Evolutionary conservation across 2,797 vertebrate genomes (phyloP).

Genomic region (Gorsachius magnificus): DNA sequence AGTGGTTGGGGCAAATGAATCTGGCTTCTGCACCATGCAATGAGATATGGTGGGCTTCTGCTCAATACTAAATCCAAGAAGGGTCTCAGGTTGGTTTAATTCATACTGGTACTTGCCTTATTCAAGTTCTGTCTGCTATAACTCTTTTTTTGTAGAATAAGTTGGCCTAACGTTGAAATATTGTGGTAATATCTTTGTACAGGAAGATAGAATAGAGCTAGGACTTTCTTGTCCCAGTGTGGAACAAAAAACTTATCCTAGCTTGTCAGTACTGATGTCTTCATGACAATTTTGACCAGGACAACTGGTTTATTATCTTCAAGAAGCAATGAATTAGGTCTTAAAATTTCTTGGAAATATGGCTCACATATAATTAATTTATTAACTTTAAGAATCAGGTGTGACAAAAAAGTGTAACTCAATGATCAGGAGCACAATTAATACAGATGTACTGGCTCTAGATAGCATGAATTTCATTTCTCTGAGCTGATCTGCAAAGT

Average conservation of each 20-base stretch:
- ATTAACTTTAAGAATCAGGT: background rate
- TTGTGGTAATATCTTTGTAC: background rate
- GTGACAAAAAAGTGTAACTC: background rate
- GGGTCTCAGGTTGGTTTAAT: background rate
- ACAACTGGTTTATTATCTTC: background rate
- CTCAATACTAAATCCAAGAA: background rate
- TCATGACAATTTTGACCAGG: background rate
- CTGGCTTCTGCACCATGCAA: background rate
- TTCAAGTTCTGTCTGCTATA: background rate
- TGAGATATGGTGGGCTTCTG: background rate
- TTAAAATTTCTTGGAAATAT: background rate
- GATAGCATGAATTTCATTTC: background rate
- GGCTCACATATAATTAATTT: background rate
- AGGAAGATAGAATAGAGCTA: background rate
- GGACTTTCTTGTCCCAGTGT: background rate
- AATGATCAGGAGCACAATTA: background rate
- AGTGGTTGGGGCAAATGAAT: background rate
- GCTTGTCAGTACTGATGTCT: background rate
- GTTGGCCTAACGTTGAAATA: background rate
- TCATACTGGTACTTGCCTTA: background rate
- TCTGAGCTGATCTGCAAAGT: conserved; percentile 8
- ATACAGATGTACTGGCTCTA: background rate
- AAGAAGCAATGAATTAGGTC: background rate
- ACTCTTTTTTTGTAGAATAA: background rate
- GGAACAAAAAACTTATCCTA: background rate